These are phyloP conservation scores for Amaurobius ferox DNA, from an alignment of 2,888 invertebrate species.

Conservation along the genomic window DNA sequence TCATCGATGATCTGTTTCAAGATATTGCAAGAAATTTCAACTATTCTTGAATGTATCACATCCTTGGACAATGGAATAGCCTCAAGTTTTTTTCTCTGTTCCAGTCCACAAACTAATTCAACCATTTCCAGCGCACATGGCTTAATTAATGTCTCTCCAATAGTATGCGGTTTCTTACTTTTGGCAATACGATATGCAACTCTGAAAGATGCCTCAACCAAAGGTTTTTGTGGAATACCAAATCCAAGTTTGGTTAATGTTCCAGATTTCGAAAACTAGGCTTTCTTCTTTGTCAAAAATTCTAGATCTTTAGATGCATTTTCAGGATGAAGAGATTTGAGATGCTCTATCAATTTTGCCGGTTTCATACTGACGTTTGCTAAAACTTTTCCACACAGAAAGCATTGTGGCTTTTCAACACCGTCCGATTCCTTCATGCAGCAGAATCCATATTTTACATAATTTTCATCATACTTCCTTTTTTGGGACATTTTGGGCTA, in stretches of 20 bases:
- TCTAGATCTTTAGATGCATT: constrained; percentile 43
- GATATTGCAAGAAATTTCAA: constrained; percentile 30
- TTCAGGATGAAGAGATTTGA: constrained; percentile 52
- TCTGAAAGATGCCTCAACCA: constrained; percentile 53
- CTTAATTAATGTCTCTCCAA: constrained; percentile 65
- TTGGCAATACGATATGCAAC: constrained; percentile 61
- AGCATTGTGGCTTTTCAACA: constrained; percentile 34
- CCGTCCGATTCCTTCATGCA: constrained; percentile 35
- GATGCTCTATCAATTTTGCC: constrained; percentile 66
- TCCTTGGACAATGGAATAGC: constrained; percentile 41
- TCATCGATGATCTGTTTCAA: constrained; percentile 1
- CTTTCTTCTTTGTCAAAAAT: constrained; percentile 36
- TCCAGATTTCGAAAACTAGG: constrained; percentile 25
- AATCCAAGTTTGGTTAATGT: constrained; percentile 42
- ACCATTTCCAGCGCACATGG: constrained; percentile 55
- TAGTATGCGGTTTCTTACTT: constrained; percentile 63
- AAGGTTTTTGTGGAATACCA: constrained; percentile 31
- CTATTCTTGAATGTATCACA: constrained; percentile 37
- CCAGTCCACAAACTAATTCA: constrained; percentile 40
- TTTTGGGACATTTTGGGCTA: too few species aligned
- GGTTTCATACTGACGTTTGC: constrained; percentile 55
- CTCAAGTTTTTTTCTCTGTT: constrained; percentile 46
- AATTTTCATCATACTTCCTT: too few species aligned
- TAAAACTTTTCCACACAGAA: constrained; percentile 37
- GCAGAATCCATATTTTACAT: constrained; percentile 21